Evolutionary conservation across 2,797 vertebrate genomes (phyloP).

Genomic region (Tenualosa thibaudeaui): DNA sequence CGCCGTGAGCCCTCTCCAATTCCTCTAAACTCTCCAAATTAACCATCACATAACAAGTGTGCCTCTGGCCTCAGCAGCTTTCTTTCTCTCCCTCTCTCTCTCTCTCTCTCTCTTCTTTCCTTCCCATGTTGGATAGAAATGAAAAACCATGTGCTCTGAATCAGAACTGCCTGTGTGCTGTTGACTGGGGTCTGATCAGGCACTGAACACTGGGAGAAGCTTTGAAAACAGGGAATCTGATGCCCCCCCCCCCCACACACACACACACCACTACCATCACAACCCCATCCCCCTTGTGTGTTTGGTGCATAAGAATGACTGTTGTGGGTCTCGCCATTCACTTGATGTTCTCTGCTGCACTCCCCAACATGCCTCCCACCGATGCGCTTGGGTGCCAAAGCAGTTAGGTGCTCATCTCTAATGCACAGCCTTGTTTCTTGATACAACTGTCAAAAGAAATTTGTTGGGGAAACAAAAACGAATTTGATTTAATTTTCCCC

Average conservation of each 20-base stretch:
- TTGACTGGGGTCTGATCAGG: neutral
- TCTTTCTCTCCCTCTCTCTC: neutral
- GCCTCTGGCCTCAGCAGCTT: neutral
- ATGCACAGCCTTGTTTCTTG: conserved; percentile 15
- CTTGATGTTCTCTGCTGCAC: neutral
- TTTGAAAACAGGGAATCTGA: neutral
- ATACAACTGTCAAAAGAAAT: conserved; percentile 24
- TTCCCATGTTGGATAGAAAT: neutral
- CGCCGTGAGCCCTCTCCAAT: neutral
- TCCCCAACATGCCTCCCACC: neutral
- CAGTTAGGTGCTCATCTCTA: neutral
- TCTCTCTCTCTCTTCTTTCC: neutral
- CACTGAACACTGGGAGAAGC: neutral
- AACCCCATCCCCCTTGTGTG: neutral
- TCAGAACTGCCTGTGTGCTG: neutral
- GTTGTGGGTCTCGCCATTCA: neutral
- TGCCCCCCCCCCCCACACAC: neutral
- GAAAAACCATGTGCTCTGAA: neutral
- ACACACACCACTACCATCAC: too few species aligned
- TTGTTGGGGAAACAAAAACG: conserved; percentile 23
- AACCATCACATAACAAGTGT: neutral
- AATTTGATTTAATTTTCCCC: conserved; percentile 19
- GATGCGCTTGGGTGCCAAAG: neutral
- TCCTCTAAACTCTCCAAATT: neutral
- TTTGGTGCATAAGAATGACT: neutral